Base-by-base conservation (phyloP, 2,113 vertebrate genomes). In the Gymnocephalus cernua region DNA sequence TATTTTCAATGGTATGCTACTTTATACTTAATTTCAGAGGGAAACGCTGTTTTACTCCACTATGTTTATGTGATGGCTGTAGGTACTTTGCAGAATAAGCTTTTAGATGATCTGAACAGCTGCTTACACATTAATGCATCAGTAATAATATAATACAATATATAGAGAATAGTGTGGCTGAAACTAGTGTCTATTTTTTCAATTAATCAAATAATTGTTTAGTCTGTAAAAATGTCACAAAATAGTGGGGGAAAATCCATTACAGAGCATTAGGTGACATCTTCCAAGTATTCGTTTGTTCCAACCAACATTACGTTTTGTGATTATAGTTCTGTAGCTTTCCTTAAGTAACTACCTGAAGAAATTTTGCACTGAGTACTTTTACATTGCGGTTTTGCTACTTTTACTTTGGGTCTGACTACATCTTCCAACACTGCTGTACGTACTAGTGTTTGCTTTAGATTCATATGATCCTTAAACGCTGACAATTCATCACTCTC, bases 401-500 rank as follows among this genome's bases (percentile, higher is more conserved):
- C 29, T 54, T 69, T 57, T 19, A 57, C 32, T 54, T 58, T 44
- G 5, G 10, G 18, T 56, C 16, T 83, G 19, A 71, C 32, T 29
- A 50, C 3, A 15, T 76, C 32, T 25, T 64, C 18, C 29, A 41
- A 25, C 35, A 19, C 54, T 50, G 13, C 18, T 68, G 16, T 27
- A 15, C 3, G 4, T 38, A 12, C 58, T 63, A 45, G 11, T 57
- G 10, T 44, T 21, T 45, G 11, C 21, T 71, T 80, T 44, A 53
- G 45, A 78, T 63, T 80, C 19, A 59, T 79, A 23, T 48, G 29
- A 15, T 66, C 15, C 32, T 74, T 54, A 76, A 72, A 86, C 48
- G 21, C 57, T 80, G 66, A 83, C 29, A 82, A 25, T 75, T 35
- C 47, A 68, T 77, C 59, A 75, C 32, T 77, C 21, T 58, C 21